A percentile compares a stretch with the other conserved stretches of the same genome.
These are phyloP conservation scores for Streptopelia turtur DNA, from an alignment of 2,797 vertebrate genomes.

Conservation along the genomic window DNA sequence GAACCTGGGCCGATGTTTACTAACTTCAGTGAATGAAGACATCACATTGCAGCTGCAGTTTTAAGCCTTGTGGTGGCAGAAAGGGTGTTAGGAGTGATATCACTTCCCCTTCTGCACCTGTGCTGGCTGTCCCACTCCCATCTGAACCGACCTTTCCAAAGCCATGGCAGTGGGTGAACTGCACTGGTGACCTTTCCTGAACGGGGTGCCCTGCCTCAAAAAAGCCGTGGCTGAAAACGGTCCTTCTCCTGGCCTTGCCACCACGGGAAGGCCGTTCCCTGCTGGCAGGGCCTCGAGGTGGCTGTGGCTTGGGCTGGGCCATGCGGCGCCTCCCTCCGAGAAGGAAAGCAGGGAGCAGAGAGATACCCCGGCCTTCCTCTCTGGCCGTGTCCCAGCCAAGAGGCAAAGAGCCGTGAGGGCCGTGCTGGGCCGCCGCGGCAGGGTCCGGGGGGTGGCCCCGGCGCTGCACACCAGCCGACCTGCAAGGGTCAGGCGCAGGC, in stretches of 20 bases:
- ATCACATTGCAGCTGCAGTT: not conserved
- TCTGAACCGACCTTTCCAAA: not conserved
- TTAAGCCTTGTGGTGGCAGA: not conserved
- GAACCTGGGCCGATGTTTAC: not conserved
- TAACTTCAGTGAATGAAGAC: not conserved
- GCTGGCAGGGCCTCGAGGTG: not conserved
- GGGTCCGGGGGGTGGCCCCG: not conserved
- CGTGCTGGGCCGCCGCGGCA: not conserved
- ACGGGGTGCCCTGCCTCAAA: not conserved
- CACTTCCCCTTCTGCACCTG: fast-evolving
- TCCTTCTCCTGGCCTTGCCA: not conserved
- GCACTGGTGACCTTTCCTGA: not conserved
- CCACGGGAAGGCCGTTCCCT: not conserved
- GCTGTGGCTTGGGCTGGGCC: not conserved
- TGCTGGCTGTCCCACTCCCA: not conserved
- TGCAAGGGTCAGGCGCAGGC: not conserved
- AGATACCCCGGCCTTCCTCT: not conserved
- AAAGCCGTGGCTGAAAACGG: not conserved
- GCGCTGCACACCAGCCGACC: not conserved
- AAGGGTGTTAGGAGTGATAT: not conserved
- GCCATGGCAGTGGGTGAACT: not conserved
- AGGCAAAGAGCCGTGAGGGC: not conserved
- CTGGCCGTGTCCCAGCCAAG: fast-evolving
- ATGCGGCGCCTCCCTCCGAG: no score
- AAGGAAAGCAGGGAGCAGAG: no score